Base-by-base conservation (phyloP, 1,140 invertebrate genomes). In the Wasmannia auropunctata region DNA sequence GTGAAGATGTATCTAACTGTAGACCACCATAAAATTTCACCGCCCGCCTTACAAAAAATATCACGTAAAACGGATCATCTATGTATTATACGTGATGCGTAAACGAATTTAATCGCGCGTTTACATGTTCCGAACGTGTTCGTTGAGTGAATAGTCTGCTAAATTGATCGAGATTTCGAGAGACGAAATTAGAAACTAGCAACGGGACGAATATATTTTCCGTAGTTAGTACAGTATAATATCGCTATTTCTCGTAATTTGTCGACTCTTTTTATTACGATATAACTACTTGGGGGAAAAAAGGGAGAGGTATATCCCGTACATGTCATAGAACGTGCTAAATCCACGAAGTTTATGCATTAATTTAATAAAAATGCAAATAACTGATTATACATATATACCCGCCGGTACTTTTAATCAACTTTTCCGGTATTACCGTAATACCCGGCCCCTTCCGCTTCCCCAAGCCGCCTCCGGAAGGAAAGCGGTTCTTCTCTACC, bases 351-450 rank as follows among this genome's bases (percentile, higher is more conserved):
- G 51, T 34, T 60, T 31, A 58, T 25, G 54, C n/a, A 34, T 54
- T 83, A 83, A 83, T 83, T 74, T 83, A 72, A 74, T 83, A 83
- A 60, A 83, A 83, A 83, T 83, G 79, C 79, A 72, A 83, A 83
- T 83, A 83, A 74, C 40, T 46, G 79, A 74, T 83, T 83, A n/a
- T n/a, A n/a, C n/a, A n/a, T n/a, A n/a, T n/a, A n/a, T n/a, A 74
- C 25, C 79, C 67, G 22, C 51, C 79, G 67, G 67, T 74, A 72
- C 56, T 83, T 74, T 83, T 83, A 83, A 83, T 83, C 79, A 83
- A 83, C 79, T 74, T 83, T 81, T 83, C 79, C 51, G 70, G 79
- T 34, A 74, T 83, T 81, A 58, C 34, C 19, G 60, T 40, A 25
- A 62, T 40, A 34, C 19, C n/a, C 37, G 25, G 8, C 6, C 67